Evolutionary conservation across 1,140 invertebrate genomes (phyloP).

Genomic region (Eulimnadia texana): DNA sequence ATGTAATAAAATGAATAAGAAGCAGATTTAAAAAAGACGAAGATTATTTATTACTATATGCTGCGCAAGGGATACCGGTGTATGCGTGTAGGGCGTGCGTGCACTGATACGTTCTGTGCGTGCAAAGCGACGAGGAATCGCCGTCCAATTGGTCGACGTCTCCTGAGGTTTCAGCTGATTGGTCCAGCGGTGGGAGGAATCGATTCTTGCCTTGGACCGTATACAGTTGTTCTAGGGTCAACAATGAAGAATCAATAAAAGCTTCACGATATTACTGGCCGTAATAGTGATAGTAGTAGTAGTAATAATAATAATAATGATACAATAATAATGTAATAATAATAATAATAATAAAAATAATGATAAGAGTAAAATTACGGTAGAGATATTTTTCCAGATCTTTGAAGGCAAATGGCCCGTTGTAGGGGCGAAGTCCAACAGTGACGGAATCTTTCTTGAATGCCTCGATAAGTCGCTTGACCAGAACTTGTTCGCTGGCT

Average conservation of each 20-base stretch:
- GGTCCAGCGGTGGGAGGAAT: no score
- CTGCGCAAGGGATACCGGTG: conserved; percentile 68
- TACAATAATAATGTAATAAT: not conserved
- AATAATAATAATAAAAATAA: not conserved
- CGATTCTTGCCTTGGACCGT: no score
- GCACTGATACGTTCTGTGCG: conserved; percentile 44
- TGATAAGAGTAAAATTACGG: conserved; percentile 33
- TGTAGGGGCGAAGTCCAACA: conserved; percentile 52
- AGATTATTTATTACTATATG: conserved; percentile 48
- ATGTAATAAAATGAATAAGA: not conserved
- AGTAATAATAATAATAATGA: no score
- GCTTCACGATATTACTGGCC: no score
- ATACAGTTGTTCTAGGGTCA: conserved; percentile 34
- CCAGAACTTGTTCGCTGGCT: conserved; percentile 73
- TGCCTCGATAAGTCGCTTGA: conserved; percentile 64
- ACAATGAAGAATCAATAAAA: no score
- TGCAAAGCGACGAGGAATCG: conserved; percentile 18
- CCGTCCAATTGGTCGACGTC: conserved; percentile 22
- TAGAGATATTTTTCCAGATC: conserved; percentile 85
- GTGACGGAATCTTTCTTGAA: conserved; percentile 60
- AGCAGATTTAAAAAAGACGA: not conserved
- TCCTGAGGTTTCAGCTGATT: conserved; percentile 35
- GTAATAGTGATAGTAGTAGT: no score
- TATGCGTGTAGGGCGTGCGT: conserved; percentile 80
- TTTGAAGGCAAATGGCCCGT: conserved; percentile 57